Conservation (phyloP, 2,113 vertebrate species). For the Nesospiza acunhae region DNA sequence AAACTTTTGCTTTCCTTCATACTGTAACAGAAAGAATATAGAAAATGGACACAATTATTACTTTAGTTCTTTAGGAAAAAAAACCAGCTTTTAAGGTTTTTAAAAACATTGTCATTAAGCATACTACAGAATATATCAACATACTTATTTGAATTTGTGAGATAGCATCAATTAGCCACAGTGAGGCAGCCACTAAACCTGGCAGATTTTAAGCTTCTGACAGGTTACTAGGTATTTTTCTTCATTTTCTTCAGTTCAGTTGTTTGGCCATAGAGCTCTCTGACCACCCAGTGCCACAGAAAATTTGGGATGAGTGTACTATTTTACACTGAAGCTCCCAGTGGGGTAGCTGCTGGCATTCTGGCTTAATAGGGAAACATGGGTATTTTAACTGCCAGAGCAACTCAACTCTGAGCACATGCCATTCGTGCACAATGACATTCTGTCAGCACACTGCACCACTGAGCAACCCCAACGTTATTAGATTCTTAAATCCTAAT, state of each 20-base stretch:
- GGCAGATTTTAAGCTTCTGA: neutral
- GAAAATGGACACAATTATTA: neutral
- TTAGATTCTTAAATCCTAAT: constrained; percentile 47
- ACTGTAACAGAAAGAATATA: neutral
- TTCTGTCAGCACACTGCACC: constrained; percentile 43
- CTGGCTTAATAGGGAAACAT: neutral
- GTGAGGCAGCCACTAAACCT: neutral
- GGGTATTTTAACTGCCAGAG: neutral
- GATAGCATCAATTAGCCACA: neutral
- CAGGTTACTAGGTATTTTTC: neutral
- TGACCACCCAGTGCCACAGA: neutral
- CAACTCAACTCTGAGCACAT: neutral
- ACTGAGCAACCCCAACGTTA: constrained; percentile 21
- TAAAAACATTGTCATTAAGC: neutral
- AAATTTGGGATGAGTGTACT: neutral
- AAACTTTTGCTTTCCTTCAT: neutral
- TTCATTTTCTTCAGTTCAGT: neutral
- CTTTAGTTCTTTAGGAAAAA: neutral
- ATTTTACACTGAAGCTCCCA: neutral
- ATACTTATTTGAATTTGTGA: neutral
- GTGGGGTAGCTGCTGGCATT: neutral
- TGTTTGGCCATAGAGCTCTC: neutral
- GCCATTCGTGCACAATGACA: neutral
- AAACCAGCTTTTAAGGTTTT: neutral
- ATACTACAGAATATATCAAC: neutral